Evolutionary conservation across 2,888 invertebrate species (phyloP), one percentile per base, ranked within the genome.

Genomic region (Tipula lateralis): DNA sequence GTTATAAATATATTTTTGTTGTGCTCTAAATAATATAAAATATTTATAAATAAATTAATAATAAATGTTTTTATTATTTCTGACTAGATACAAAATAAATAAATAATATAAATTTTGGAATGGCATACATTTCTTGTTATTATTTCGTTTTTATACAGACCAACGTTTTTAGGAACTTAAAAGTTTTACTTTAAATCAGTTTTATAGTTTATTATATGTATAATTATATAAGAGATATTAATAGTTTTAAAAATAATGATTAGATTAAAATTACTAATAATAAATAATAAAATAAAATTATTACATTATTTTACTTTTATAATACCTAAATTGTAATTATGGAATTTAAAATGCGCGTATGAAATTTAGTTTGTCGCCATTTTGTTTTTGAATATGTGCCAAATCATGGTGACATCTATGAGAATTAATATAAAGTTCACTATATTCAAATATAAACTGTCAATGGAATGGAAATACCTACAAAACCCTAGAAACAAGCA

Each of bases 41-140:
- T n/a, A 7, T 39, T 39, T 7, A 39, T 39, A 39, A 39, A 39
- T 39, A 44, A 44, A 66, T 66, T 9, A 66, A 66, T 9, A 66
- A 24, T 24, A 66, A 24, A 24, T n/a, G 16, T n/a, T 44, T 39
- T 39, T 39, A 4, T 39, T 39, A 5, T 39, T 9, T 66, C 24
- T 66, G 66, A 66, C 66, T 66, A 66, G 66, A 66, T 66, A 66
- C 66, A 66, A 66, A 66, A 66, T 24, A 66, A 66, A 66, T 24
- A 66, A 66, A 9, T 9, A 16, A 36, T 36, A 36, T 12, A 36
- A 9, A 36, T 66, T 66, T 66, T 66, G 66, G 66, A 66, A 66
- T 66, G 66, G 24, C n/a, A 7, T 44, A n/a, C 4, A 44, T 44
- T 44, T 44, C 13, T 39, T 12, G 13, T 39, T n/a, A n/a, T n/a